Conservation (phyloP, 2,113 vertebrate genomes). For the Trematocara variabile region DNA sequence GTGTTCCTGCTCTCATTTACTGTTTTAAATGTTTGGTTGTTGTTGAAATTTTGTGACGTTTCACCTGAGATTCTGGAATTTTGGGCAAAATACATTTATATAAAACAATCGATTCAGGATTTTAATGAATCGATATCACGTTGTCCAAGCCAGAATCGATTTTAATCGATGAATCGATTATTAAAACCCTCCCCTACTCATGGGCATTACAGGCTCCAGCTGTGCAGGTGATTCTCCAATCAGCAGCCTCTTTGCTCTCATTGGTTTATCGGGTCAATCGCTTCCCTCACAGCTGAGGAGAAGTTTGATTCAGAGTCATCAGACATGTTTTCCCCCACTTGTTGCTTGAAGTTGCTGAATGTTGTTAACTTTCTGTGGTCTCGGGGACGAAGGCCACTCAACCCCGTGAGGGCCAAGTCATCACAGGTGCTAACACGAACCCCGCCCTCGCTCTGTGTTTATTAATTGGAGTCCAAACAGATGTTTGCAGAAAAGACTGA, state of each 20-base stretch:
- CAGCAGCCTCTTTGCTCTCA: background rate
- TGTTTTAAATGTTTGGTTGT: too few species aligned
- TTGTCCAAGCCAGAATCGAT: too few species aligned
- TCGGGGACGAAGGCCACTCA: background rate
- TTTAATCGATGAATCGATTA: too few species aligned
- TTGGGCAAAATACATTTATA: too few species aligned
- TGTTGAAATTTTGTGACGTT: too few species aligned
- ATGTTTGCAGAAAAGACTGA: background rate
- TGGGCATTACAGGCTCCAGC: background rate
- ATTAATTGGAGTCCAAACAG: background rate
- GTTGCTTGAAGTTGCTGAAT: background rate
- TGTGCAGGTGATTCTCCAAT: background rate
- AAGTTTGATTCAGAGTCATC: background rate
- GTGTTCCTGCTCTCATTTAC: too few species aligned
- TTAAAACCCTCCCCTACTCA: too few species aligned
- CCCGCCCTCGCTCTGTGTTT: background rate
- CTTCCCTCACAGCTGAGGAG: background rate
- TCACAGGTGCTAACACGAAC: fast-evolving
- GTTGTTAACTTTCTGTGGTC: background rate
- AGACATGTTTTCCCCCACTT: background rate
- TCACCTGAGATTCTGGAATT: too few species aligned
- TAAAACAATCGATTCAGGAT: too few species aligned
- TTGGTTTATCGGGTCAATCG: background rate
- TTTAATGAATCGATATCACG: too few species aligned
- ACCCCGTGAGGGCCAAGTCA: background rate